phyloP scores from a whole-genome alignment of 2,797 vertebrate species.

The Poecilia velifera region DNA sequence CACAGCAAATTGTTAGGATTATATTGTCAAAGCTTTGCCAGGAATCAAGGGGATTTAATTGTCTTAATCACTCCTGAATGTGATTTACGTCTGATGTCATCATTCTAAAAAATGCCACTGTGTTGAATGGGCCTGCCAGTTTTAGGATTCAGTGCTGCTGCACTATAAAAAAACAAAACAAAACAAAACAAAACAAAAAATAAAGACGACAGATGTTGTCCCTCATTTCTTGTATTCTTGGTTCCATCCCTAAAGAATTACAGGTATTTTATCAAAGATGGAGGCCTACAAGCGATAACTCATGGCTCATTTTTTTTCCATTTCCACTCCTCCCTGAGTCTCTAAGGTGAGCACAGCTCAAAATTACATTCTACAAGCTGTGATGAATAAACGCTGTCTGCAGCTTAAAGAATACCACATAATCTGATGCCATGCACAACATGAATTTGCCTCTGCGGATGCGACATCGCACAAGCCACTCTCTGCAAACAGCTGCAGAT shows the following conservation, averaged over 20 bases:
- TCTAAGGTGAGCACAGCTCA: constrained; percentile 45
- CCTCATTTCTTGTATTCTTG: constrained; percentile 39
- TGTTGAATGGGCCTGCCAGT: constrained; percentile 45
- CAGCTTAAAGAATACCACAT: constrained; percentile 58
- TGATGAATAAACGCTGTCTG: constrained; percentile 57
- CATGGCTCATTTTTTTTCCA: constrained; percentile 40
- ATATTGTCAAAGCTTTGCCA: constrained; percentile 45
- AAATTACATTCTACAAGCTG: constrained; percentile 65
- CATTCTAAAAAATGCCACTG: constrained; percentile 47
- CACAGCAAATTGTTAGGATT: constrained; percentile 56
- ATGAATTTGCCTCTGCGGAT: constrained; percentile 56
- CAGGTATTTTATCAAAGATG: constrained; percentile 42
- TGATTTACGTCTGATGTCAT: constrained; percentile 65
- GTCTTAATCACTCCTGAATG: constrained; percentile 61
- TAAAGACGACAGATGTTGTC: constrained; percentile 31
- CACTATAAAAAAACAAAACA: constrained; percentile 23
- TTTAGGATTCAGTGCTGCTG: constrained; percentile 16
- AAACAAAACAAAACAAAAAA: neutral
- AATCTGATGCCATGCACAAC: constrained; percentile 70
- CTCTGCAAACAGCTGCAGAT: constrained; percentile 52
- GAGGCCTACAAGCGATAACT: constrained; percentile 40
- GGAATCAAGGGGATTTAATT: constrained; percentile 65
- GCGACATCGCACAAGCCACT: constrained; percentile 42
- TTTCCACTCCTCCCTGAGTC: constrained; percentile 24
- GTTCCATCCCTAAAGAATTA: constrained; percentile 33